phyloP scores from a whole-genome alignment of 2,797 vertebrate genomes.

The Scyliorhinus canicula region DNA sequence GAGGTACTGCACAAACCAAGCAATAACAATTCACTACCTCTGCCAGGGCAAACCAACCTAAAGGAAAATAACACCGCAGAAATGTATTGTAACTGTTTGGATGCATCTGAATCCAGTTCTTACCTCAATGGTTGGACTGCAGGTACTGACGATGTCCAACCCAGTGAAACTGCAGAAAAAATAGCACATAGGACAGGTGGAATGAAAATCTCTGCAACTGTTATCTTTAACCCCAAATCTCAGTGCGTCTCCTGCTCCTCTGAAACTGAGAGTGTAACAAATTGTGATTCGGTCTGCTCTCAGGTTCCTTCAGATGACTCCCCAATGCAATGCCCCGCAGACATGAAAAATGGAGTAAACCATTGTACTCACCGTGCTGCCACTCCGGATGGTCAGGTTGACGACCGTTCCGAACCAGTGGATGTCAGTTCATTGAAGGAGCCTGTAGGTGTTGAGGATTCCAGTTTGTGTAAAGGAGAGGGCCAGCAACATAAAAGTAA shows the following conservation, averaged over 20 bases:
- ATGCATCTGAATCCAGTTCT: conserved; percentile 59
- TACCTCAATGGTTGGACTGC: conserved; percentile 79
- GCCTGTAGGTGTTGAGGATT: background rate
- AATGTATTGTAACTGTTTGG: conserved; percentile 57
- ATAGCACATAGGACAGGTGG: conserved; percentile 91
- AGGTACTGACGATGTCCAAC: conserved; percentile 52
- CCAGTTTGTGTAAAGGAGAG: conserved; percentile 48
- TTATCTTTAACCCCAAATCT: conserved; percentile 93
- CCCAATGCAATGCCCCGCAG: background rate
- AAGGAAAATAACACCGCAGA: conserved; percentile 43
- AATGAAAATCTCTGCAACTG: conserved; percentile 94
- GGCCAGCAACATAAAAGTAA: conserved; percentile 55
- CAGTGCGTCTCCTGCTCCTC: conserved; percentile 44
- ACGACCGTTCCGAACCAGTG: background rate
- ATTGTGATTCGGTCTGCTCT: background rate
- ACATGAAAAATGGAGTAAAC: conserved; percentile 8
- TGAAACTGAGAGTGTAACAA: conserved; percentile 5
- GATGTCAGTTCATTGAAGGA: background rate
- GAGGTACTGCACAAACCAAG: conserved; percentile 30
- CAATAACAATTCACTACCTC: conserved; percentile 30
- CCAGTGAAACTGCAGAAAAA: conserved; percentile 71
- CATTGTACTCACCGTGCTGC: background rate
- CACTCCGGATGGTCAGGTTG: background rate
- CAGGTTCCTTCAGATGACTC: conserved; percentile 1
- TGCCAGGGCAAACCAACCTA: conserved; percentile 25